Conservation (phyloP, 2,888 invertebrate genomes). For the Pharmacophagus antenor region DNA sequence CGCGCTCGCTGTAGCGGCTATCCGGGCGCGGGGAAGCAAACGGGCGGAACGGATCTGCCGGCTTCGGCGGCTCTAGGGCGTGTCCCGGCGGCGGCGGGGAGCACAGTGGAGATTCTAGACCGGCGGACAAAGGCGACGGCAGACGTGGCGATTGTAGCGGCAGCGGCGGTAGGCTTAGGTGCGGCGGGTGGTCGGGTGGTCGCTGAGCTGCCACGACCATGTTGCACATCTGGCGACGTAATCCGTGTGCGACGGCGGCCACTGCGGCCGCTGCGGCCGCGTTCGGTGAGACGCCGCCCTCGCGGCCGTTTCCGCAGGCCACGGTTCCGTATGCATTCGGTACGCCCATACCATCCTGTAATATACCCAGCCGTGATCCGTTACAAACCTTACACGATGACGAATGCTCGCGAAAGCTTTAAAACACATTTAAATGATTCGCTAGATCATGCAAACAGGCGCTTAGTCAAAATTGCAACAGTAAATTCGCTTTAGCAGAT, state of each 20-base stretch:
- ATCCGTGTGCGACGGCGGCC: constrained; percentile 91
- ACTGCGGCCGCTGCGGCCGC: constrained; percentile 92
- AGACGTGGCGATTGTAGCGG: constrained; percentile 69
- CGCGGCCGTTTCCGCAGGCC: constrained; percentile 79
- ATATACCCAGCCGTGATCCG: constrained; percentile 44
- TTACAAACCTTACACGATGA: constrained; percentile 28
- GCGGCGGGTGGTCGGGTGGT: constrained; percentile 69
- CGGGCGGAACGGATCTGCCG: constrained; percentile 77
- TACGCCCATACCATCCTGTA: constrained; percentile 83
- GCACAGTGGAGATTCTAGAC: constrained; percentile 82
- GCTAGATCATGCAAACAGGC: constrained; percentile 7
- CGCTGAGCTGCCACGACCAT: constrained; percentile 84
- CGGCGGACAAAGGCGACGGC: constrained; percentile 80
- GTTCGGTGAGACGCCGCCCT: constrained; percentile 78
- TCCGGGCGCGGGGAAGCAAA: constrained; percentile 81
- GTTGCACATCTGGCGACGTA: constrained; percentile 92
- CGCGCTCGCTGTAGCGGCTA: constrained; percentile 85
- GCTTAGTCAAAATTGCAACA: constrained; percentile 46
- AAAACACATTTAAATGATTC: constrained; percentile 10
- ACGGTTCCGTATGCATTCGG: constrained; percentile 80
- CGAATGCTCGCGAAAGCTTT: constrained; percentile 5
- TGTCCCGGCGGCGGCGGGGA: constrained; percentile 84
- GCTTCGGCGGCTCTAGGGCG: constrained; percentile 82
- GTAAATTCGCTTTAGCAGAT: constrained; percentile 56
- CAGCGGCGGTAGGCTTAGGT: constrained; percentile 69